Evolutionary conservation across 2,888 invertebrate species (phyloP), one percentile per base, ranked within the genome.

Genomic region (Thymelicus acteon): DNA sequence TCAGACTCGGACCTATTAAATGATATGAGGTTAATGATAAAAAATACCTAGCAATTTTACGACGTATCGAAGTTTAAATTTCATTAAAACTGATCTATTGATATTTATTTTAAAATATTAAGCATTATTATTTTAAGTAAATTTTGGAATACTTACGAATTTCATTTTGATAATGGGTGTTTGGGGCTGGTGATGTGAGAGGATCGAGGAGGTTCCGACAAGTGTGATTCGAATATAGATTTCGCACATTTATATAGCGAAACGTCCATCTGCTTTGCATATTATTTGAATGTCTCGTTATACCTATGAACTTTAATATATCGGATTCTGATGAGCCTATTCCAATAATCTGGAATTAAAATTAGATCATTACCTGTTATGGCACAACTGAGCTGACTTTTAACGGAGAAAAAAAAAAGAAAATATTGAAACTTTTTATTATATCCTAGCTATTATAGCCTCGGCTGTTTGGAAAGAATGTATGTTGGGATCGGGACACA

Each of bases 211-310:
- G 72, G 79, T 78, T 79, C 75, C 61, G 75, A 68, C 69, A 82
- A 89, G 82, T 88, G 89, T 85, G 85, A 72, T 77, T 65, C 39
- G 72, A 75, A 73, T 73, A 63, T 52, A 74, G 71, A 80, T 76
- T 78, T 76, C 72, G 73, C 80, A 82, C 82, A 79, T 78, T 84
- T 89, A 85, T 89, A 89, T 89, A 89, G 78, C 12, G 7, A 57
- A 6, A 68, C 71, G 58, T 58, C 60, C 48, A 69, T 31, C 78
- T 77, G 73, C 73, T 87, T 86, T 81, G 82, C 85, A 89, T 86
- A 86, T 57, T 74, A 77, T 82, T 80, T 73, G 72, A 80, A 84
- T 82, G 72, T 66, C 76, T 67, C 48, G 39, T n/a, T 62, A 54
- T 61, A 54, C 31, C 60, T 44, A 49, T 47, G 58, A 63, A 69